These are phyloP conservation scores for Eupelmus urozonus DNA, from an alignment of 2,888 invertebrate genomes.

Conservation along the genomic window DNA sequence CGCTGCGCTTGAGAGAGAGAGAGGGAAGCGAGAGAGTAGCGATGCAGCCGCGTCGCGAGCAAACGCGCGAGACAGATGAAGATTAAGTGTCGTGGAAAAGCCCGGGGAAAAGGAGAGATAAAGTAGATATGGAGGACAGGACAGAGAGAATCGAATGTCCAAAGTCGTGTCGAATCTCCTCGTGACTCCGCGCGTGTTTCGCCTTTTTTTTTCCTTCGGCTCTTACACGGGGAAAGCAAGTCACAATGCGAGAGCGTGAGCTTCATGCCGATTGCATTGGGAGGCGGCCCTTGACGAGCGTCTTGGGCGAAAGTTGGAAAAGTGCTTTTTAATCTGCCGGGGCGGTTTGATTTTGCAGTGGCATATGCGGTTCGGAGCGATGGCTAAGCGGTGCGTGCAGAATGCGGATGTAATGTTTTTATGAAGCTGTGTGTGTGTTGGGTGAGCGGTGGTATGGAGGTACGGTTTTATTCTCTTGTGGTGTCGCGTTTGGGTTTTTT, in stretches of 20 bases:
- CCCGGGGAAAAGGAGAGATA: slow-evolving; percentile 12
- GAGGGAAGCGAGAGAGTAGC: slow-evolving; percentile 10
- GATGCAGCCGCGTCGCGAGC: slow-evolving; percentile 35
- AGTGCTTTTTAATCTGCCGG: not conserved
- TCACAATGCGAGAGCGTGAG: slow-evolving; percentile 22
- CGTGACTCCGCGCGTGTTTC: slow-evolving; percentile 10
- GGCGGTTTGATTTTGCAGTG: not conserved
- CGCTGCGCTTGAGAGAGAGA: not conserved
- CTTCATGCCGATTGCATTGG: slow-evolving; percentile 37
- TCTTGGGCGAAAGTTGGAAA: not conserved
- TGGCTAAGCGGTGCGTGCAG: no score
- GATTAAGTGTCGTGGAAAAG: slow-evolving; percentile 54
- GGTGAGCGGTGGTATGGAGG: no score
- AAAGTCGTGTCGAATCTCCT: slow-evolving; percentile 55
- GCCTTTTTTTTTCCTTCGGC: not conserved
- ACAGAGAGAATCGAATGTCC: slow-evolving; percentile 45
- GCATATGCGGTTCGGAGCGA: no score
- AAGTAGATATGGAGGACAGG: slow-evolving; percentile 31
- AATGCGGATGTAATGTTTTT: no score
- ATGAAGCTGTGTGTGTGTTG: no score
- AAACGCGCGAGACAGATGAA: slow-evolving; percentile 54
- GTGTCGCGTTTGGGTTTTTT: no score
- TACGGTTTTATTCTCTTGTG: no score
- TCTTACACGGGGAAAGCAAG: no score
- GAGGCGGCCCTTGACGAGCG: not conserved